phyloP scores from a whole-genome alignment of 2,113 vertebrate genomes.

The Dicerorhinus sumatrensis region DNA sequence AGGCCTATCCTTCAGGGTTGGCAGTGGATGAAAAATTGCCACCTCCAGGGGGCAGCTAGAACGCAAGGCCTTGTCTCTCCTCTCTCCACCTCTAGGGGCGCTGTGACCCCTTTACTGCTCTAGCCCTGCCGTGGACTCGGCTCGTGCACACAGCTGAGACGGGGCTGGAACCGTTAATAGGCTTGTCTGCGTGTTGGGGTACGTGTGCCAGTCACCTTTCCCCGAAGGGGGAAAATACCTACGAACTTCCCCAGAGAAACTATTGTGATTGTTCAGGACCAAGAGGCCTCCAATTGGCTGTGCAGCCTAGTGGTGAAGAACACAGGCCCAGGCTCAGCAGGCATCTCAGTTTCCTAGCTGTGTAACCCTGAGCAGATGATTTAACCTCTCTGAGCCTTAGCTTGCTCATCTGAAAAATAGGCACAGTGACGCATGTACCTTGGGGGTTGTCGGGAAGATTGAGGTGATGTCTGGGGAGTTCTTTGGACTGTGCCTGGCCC shows the following conservation, averaged over 20 bases:
- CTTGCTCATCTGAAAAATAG: background rate
- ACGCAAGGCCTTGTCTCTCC: background rate
- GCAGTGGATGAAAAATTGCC: background rate
- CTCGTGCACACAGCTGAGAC: background rate
- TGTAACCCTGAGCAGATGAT: background rate
- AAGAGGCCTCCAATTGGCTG: background rate
- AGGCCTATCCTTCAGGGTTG: background rate
- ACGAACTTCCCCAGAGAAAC: background rate
- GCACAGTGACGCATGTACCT: background rate
- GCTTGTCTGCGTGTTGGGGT: background rate
- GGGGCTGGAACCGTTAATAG: background rate
- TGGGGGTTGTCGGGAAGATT: background rate
- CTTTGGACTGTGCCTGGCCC: background rate
- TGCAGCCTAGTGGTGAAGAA: fast-evolving
- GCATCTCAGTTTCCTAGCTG: background rate
- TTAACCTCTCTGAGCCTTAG: background rate
- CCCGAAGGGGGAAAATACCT: background rate
- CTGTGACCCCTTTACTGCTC: background rate
- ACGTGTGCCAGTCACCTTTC: background rate
- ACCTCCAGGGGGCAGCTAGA: background rate
- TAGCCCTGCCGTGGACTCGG: too few species aligned
- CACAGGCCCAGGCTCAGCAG: background rate
- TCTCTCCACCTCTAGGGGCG: background rate
- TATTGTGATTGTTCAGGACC: background rate
- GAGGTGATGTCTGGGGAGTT: too few species aligned